Evolutionary conservation across 2,888 invertebrate species (phyloP), one percentile per base, ranked within the genome.

Genomic region (Chesias legatella): DNA sequence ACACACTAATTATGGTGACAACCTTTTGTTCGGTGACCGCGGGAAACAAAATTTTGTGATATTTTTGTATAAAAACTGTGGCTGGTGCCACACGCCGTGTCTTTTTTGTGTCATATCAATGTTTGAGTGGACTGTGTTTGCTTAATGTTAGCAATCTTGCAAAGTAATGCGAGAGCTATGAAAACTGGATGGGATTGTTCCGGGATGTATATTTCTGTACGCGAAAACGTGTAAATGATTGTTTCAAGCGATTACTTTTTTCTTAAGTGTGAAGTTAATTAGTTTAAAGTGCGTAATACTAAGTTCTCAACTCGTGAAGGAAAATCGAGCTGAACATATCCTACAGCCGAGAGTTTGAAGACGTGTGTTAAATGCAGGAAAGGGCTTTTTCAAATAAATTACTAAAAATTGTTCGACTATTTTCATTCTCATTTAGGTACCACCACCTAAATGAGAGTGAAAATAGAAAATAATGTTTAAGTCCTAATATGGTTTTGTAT

Each of bases 1-100:
- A 80, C 47, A 79, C 79, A 75, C 73, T 75, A 77, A 81, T 80
- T 82, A 75, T 64, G 53, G 63, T 56, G 56, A 56, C 65, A 68
- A 64, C 69, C 67, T 72, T 72, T 72, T 73, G 72, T 76, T 60
- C 58, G 48, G 41, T 25, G 36, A 30, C 36, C 29, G 36, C 30
- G 30, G 24, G n/a, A n/a, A 11, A 17, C 29, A 11, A 32, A 32
- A 37, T 37, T 26, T 73, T 73, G 62, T 61, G 58, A 63, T 66
- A 67, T 70, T 71, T 67, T 65, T 61, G 60, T 59, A 50, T 44
- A 35, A 51, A 54, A 54, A 53, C 43, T 23, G 13, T 17, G 30
- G 24, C 13, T 10, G 33, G 30, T 32, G 20, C 17, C 35, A 23
- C 33, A 48, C 50, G 48, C 41, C 45, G 51, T 48, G 60, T 44